These are phyloP conservation scores for Phainopepla nitens DNA, from an alignment of 2,113 vertebrate genomes.

Conservation along the genomic window DNA sequence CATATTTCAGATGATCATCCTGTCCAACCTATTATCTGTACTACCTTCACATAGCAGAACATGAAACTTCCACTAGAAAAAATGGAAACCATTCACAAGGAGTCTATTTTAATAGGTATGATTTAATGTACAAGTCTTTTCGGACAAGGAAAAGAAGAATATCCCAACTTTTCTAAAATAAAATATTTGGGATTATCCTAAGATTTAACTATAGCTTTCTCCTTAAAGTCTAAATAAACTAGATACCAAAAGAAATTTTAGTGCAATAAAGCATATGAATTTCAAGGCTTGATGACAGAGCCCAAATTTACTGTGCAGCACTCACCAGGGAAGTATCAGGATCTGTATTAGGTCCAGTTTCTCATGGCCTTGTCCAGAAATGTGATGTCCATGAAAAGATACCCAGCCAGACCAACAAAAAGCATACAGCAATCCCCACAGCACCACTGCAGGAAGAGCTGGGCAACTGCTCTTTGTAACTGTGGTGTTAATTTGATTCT, in stretches of 20 bases:
- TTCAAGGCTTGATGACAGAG: not conserved
- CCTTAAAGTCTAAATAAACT: not conserved
- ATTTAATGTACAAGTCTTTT: not conserved
- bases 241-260: not conserved
- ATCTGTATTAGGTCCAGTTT: not conserved
- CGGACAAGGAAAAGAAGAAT: not conserved
- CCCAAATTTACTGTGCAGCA: not conserved
- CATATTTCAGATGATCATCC: not conserved
- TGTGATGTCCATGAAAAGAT: not conserved
- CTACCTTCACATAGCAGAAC: not conserved
- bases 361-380: not conserved
- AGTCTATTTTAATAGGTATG: not conserved
- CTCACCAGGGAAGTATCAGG: not conserved
- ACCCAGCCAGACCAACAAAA: not conserved
- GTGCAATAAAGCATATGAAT: not conserved
- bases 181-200: not conserved
- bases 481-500: not conserved
- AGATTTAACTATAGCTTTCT: not conserved
- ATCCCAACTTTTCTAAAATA: not conserved
- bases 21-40: accelerated
- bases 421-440: not conserved
- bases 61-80: not conserved
- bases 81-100: not conserved
- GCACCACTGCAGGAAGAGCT: not conserved
- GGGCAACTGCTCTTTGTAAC: not conserved